Evolutionary conservation across 2,113 vertebrate genomes (phyloP), one percentile per base, ranked within the genome.

Genomic region (Oncorhynchus masou): DNA sequence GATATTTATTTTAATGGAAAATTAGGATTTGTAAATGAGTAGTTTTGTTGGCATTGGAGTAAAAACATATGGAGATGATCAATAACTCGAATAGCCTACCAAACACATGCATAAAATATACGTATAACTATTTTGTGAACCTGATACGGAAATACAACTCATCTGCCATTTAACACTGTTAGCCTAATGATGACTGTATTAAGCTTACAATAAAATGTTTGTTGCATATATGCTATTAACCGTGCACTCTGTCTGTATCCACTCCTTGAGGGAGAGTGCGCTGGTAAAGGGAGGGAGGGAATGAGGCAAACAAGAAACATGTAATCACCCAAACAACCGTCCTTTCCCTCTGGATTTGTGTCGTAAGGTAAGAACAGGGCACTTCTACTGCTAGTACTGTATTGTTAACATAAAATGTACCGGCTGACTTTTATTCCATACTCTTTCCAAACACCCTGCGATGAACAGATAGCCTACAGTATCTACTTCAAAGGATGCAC

Each of bases 271-370:
- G 68, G 68, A 9, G 70, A 71, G 71, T 39, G 71, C 45, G 20
- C 78, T 54, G 34, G 20, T 19, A 29, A 6, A 27, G 65, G 65
- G 27, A 64, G 73, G 68, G 29, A 34, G 29, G 51, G 48, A 48
- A 15, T 79, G 39, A 19, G 29, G 15, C 54, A 24, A 34, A n/a
- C 45, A 27, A 11, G 76, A 84, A 86, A 84, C 87, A 86, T 86
- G 85, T 82, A 74, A 87, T 90, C 90, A 88, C 85, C 85, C 86
- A 91, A 92, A 90, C 88, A 91, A 85, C 85, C 86, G 51, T 57
- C 85, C 85, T 76, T 83, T 91, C 83, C 85, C 78, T 79, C 85
- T 80, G 88, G 87, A 86, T 89, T 82, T 80, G 87, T 77, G 83
- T 85, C 76, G 86, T 71, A 75, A 88, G 85, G 84, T 85, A 88